Evolutionary conservation across 2,888 invertebrate genomes (phyloP), one percentile per base, ranked within the genome.

Genomic region (Drosophila picticornis): DNA sequence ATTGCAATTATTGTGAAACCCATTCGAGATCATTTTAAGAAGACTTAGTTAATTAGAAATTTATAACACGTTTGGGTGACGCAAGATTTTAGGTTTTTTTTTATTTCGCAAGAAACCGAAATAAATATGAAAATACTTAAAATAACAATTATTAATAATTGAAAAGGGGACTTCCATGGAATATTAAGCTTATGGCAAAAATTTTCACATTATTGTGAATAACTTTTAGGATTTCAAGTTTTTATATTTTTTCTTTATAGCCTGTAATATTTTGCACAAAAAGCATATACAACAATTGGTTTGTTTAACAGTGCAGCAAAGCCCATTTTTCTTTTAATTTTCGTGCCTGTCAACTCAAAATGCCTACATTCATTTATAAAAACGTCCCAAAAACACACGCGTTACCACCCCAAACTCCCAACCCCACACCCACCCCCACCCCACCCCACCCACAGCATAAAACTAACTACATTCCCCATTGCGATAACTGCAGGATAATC

Each of bases 281-380:
- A 40, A n/a, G 46, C 25, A 46, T 25, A 46, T 16, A 9, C 46
- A 16, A 25, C 46, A 16, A 0, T 34, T 34, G 16, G 9, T 46
- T 25, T 16, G 27, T 4, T 4, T 9, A 19, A 43, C 57, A 57
- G 57, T 31, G 57, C 4, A 74, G n/a, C 13, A 81, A 91, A 86
- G 85, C 85, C 87, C 91, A 90, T 90, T 90, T 91, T 90, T 90
- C 90, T 91, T 85, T 88, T 89, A 81, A 90, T 91, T 91, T 90
- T 90, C 86, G 86, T 90, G 87, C 81, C 90, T 91, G 91, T 91
- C 91, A 90, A 91, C 91, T 90, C 80, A 88, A 84, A 88, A 91
- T 90, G 84, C 84, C 85, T 85, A 85, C 81, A 58, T 84, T 84
- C 86, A 89, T 90, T 88, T 84, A 84, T 87, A 87, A 88, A 46